Conservation (phyloP, 2,888 invertebrate genomes). For the Agriopis leucophaearia region DNA sequence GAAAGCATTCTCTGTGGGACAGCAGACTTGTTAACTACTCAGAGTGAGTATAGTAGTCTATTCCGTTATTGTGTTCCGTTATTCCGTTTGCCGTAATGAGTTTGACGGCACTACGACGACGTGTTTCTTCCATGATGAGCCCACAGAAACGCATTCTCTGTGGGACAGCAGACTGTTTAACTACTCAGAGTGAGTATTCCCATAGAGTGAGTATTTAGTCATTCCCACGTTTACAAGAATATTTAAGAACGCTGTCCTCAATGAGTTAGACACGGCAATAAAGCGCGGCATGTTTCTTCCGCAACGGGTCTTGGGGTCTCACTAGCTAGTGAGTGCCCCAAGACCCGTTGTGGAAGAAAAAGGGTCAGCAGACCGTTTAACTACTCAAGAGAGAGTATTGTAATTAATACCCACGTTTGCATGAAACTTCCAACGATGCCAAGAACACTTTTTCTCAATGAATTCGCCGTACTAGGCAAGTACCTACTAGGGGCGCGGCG, state of each 20-base stretch:
- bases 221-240: constrained; percentile 96
- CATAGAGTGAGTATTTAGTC: too few species aligned
- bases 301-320: constrained; percentile 94
- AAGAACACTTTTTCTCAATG: constrained; percentile 97
- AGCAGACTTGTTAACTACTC: constrained; percentile 98
- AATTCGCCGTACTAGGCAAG: too few species aligned
- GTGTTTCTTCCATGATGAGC: constrained; percentile 97
- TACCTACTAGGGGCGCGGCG: too few species aligned
- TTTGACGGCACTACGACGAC: constrained; percentile 98
- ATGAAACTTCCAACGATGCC: too few species aligned
- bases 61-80: constrained; percentile 99
- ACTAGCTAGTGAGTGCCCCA: too few species aligned
- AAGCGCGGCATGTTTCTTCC: constrained; percentile 97
- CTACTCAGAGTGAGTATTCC: constrained; percentile 96
- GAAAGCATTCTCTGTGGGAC: constrained; percentile 98
- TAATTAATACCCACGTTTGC: constrained; percentile 99
- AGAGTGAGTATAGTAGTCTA: constrained; percentile 94
- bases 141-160: constrained; percentile 94
- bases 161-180: constrained; percentile 99
- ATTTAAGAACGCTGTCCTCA: constrained; percentile 95
- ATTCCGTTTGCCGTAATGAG: constrained; percentile 98
- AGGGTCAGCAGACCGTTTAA: constrained; percentile 99
- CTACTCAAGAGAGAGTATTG: constrained; percentile 91
- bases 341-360: too few species aligned
- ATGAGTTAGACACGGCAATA: constrained; percentile 98